Evolutionary conservation across 64 coral and sea anemone species (phyloP), one percentile per base, ranked within the genome.

Genomic region (Stichodactyla mertensii): DNA sequence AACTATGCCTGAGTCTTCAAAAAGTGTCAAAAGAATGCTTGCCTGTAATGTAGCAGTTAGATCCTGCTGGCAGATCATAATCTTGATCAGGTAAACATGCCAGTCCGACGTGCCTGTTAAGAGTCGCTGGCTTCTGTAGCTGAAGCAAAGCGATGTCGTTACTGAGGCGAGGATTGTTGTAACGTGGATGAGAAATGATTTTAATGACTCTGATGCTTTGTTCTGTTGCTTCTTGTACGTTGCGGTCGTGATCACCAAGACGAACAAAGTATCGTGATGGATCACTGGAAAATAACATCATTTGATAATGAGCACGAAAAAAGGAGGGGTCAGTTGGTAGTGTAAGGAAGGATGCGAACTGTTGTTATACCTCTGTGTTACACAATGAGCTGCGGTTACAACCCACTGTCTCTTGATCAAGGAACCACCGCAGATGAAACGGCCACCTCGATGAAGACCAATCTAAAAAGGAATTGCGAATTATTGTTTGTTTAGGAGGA

Each of bases 61-160:
- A 89, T 59, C 94, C 94, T 26, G 91, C 88, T 20, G 78, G 85
- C 57, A 95, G 12, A 53, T 83, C 88, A 16, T 22, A 86, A 61
- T 89, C 88, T 52, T 88, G 62, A 15, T 54, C 45, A 14, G 94
- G 94, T 14, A 95, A 28, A n/a, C 90, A 95, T 45, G 87, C 82
- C 2, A 89, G 79, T 64, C 88, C 88, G 53, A 95, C 93, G 19
- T 84, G 87, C 5, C 80, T 77, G 20, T 89, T 92, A 23, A 95
- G 82, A 5, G 28, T 89, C 7, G 86, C 90, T 24, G 59, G 66
- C 31, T 18, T 51, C 4, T 55, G n/a, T 10, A 95, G 87, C 52
- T 92, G 62, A 52, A 95, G 89, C 64, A 95, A 80, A n/a, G 90
- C 94, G n/a, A 95, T 88, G 51, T 95, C 94, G 54, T 66, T 92